A percentile compares a stretch with the other conserved stretches of the same genome.
These are phyloP conservation scores for Phaethon lepturus DNA, from an alignment of 2,113 vertebrate species.

Conservation along the genomic window DNA sequence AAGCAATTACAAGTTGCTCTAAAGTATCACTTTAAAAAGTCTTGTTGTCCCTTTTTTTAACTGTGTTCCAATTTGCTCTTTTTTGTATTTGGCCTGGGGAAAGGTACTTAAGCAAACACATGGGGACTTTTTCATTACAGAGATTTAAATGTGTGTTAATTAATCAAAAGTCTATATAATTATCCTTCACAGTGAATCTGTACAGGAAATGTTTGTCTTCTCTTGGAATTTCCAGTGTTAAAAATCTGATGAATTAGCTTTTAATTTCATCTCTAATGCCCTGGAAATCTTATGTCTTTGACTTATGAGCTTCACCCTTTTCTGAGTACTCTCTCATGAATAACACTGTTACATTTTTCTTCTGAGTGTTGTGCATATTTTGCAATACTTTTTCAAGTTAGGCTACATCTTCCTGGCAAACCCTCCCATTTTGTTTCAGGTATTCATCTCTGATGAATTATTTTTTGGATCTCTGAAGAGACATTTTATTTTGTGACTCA, in stretches of 20 bases:
- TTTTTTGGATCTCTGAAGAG: neutral
- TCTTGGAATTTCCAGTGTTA: neutral
- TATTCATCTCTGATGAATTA: neutral
- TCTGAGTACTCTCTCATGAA: neutral
- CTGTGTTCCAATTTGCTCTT: neutral
- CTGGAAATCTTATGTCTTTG: neutral
- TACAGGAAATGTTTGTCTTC: neutral
- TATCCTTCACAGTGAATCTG: neutral
- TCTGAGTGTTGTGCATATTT: neutral
- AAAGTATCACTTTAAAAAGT: neutral
- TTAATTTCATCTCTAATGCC: neutral
- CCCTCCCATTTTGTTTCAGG: neutral
- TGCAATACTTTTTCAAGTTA: neutral
- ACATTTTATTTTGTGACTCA: neutral
- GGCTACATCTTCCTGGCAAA: neutral
- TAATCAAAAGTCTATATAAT: neutral
- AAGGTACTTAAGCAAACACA: neutral
- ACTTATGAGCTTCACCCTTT: neutral
- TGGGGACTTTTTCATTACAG: neutral
- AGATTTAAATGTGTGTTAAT: slow-evolving; percentile 10
- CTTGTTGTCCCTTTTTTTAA: neutral
- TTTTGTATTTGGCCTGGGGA: neutral
- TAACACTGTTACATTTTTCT: neutral
- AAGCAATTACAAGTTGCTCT: neutral
- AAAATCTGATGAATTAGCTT: neutral